Evolutionary conservation across 2,113 vertebrate genomes (phyloP).

Genomic region (Brachirus orientalis): DNA sequence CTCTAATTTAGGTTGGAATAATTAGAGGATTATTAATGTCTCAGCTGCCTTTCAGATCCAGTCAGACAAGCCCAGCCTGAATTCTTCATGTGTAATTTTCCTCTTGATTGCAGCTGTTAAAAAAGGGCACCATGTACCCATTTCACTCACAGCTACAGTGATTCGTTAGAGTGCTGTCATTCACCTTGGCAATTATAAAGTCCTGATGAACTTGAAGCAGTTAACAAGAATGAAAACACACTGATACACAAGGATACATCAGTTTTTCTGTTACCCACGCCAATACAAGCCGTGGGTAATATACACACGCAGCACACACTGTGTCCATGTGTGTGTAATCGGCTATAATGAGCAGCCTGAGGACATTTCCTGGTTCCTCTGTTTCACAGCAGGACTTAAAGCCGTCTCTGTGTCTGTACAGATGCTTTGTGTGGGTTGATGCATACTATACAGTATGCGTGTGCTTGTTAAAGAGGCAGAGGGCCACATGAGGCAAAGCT

Average conservation of each 20-base stretch:
- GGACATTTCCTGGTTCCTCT: conserved; percentile 73
- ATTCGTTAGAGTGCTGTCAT: neutral
- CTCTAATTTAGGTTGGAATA: neutral
- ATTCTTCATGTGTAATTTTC: neutral
- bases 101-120: neutral
- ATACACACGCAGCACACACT: conserved; percentile 21
- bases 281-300: neutral
- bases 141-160: neutral
- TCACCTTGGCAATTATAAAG: no score
- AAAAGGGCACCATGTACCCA: neutral
- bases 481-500: conserved; percentile 56
- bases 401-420: conserved; percentile 39
- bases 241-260: neutral
- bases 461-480: conserved; percentile 44
- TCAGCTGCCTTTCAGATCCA: neutral
- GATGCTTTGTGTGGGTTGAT: conserved; percentile 48
- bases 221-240: conserved; percentile 12
- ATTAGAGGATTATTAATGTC: neutral
- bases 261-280: conserved; percentile 16
- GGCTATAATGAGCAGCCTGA: conserved; percentile 74
- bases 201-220: neutral
- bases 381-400: conserved; percentile 67
- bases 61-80: neutral
- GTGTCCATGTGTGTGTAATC: conserved; percentile 67
- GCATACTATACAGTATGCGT: conserved; percentile 26